Evolutionary conservation across 2,888 invertebrate genomes (phyloP).

Genomic region (Hemaris fuciformis): DNA sequence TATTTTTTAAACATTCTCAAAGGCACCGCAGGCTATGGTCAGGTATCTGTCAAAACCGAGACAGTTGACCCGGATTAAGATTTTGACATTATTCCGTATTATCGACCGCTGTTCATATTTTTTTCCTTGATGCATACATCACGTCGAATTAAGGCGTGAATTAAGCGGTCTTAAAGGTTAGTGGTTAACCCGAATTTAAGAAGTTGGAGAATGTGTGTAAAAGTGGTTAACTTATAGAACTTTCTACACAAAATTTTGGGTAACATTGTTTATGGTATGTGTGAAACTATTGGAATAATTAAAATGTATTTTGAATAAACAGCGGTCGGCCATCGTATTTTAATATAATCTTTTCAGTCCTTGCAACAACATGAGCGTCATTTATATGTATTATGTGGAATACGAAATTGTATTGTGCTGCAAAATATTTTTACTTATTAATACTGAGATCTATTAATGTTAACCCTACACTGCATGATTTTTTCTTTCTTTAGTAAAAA

Average conservation of each 20-base stretch:
- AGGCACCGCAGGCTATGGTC: background rate
- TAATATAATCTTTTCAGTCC: too few species aligned
- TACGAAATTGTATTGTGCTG: too few species aligned
- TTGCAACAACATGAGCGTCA: too few species aligned
- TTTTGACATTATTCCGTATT: slow-evolving; percentile 15
- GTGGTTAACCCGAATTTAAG: background rate
- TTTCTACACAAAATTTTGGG: background rate
- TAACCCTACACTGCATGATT: too few species aligned
- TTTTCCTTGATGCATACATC: background rate
- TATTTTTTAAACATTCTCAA: background rate
- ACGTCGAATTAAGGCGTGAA: slow-evolving; percentile 11
- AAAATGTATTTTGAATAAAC: too few species aligned
- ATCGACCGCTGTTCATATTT: background rate
- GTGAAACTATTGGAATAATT: too few species aligned
- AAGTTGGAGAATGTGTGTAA: background rate
- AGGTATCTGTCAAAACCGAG: background rate
- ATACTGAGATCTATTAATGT: too few species aligned
- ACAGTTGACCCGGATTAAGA: slow-evolving; percentile 33
- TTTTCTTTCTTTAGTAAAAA: too few species aligned
- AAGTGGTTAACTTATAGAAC: background rate
- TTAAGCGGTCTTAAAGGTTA: slow-evolving; percentile 10
- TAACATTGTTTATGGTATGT: too few species aligned
- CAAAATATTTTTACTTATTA: too few species aligned
- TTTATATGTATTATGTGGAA: too few species aligned
- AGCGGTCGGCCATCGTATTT: too few species aligned